Percentiles rank a stretch among this genome's conserved stretches.
phyloP scores from a whole-genome alignment of 2,888 invertebrate species.

The Nezara viridula region DNA sequence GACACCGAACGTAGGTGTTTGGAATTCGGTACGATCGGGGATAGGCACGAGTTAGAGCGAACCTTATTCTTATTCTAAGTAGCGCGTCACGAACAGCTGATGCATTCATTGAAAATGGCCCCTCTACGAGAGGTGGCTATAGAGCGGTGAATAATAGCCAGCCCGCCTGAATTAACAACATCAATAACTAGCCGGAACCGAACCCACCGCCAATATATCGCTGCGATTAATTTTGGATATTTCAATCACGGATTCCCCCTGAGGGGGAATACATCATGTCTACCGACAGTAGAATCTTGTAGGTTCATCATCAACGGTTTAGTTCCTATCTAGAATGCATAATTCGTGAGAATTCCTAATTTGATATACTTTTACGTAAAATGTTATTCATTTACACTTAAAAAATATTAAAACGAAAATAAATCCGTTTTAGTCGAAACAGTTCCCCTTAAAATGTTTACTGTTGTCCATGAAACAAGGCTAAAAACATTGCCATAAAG shows the following conservation, averaged over 20 bases:
- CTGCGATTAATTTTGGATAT: slow-evolving; percentile 33
- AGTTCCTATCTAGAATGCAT: no score
- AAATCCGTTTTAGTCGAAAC: no score
- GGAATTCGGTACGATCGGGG: slow-evolving; percentile 15
- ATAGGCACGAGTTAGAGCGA: slow-evolving; percentile 4
- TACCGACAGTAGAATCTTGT: background rate
- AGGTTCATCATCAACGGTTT: background rate
- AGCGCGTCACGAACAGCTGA: slow-evolving; percentile 46
- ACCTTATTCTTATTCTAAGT: slow-evolving; percentile 46
- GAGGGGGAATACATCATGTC: background rate
- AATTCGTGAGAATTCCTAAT: no score
- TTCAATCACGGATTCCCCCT: slow-evolving; percentile 12
- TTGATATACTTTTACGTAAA: no score
- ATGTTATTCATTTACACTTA: no score
- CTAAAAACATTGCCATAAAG: background rate
- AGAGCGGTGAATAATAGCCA: slow-evolving; percentile 33
- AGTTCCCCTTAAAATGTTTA: no score
- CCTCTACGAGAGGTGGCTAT: slow-evolving; percentile 22
- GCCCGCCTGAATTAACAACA: slow-evolving; percentile 28
- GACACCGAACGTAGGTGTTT: slow-evolving; percentile 20
- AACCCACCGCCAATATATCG: background rate
- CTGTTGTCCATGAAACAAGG: background rate
- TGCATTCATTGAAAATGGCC: slow-evolving; percentile 47
- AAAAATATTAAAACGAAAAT: no score
- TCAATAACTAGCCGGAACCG: background rate